Evolutionary conservation across 2,888 invertebrate genomes (phyloP).

Genomic region (Ormyrus thymus): DNA sequence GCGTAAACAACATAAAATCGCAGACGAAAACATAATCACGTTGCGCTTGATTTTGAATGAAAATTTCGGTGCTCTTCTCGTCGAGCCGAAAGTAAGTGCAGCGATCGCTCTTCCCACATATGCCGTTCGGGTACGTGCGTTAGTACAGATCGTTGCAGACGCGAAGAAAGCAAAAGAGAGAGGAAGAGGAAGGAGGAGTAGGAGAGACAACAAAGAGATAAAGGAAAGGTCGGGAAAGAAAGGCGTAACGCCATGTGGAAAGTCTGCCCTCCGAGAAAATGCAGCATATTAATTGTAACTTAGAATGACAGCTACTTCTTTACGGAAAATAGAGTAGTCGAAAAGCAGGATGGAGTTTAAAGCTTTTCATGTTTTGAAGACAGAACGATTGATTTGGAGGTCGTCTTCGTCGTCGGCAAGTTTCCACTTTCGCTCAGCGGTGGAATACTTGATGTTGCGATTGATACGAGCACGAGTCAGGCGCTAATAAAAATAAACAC

Average conservation of each 20-base stretch:
- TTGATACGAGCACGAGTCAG: slow-evolving; percentile 44
- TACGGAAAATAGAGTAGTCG: slow-evolving; percentile 20
- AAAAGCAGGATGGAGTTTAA: slow-evolving; percentile 31
- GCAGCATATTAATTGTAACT: too few species aligned
- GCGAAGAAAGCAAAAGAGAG: slow-evolving; percentile 25
- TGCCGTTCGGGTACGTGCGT: too few species aligned
- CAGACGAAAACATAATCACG: slow-evolving; percentile 3
- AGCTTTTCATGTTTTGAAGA: slow-evolving; percentile 1
- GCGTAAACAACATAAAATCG: slow-evolving; percentile 6
- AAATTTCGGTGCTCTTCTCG: not conserved
- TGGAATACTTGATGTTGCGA: slow-evolving; percentile 21
- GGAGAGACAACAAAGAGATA: slow-evolving; percentile 6
- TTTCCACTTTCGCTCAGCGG: slow-evolving; percentile 15
- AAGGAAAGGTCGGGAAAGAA: slow-evolving; percentile 28
- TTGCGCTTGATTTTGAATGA: not conserved
- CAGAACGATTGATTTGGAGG: slow-evolving; percentile 15
- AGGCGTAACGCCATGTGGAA: slow-evolving; percentile 47
- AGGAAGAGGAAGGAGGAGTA: not conserved
- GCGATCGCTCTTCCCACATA: not conserved
- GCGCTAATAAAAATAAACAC: slow-evolving; percentile 48
- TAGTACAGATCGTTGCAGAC: not conserved
- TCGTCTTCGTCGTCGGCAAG: slow-evolving; percentile 26
- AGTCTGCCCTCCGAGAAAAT: not conserved
- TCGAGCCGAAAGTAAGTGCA: not conserved
- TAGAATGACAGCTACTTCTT: too few species aligned